Evolutionary conservation across 2,797 vertebrate species (phyloP).

Genomic region (Lindbergichthys nudifrons): DNA sequence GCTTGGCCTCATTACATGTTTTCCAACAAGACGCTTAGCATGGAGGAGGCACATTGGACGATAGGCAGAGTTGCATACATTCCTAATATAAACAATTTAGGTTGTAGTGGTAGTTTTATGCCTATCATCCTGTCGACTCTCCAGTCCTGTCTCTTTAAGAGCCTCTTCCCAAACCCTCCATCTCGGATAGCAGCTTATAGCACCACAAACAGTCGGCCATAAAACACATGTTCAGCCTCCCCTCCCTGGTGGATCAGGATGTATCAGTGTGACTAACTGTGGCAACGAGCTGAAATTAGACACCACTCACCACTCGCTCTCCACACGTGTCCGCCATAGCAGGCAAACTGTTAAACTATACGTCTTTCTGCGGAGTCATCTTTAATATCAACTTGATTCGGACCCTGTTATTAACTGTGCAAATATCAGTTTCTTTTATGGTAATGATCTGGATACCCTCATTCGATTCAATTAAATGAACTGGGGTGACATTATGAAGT

Average conservation of each 20-base stretch:
- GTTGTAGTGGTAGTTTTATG: too few species aligned
- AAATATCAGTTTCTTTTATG: conserved; percentile 62
- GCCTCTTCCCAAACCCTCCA: conserved; percentile 18
- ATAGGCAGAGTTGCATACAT: too few species aligned
- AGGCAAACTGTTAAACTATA: conserved; percentile 17
- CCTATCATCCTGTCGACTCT: too few species aligned
- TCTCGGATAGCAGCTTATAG: conserved; percentile 61
- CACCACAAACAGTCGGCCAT: conserved; percentile 69
- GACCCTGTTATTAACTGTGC: conserved; percentile 42
- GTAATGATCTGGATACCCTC: conserved; percentile 50
- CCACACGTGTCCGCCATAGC: conserved; percentile 30
- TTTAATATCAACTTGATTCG: conserved; percentile 23
- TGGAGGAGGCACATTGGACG: too few species aligned
- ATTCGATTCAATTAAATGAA: conserved; percentile 57
- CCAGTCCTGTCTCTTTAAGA: neutral
- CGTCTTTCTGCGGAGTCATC: conserved; percentile 31
- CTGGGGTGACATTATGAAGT: conserved; percentile 57
- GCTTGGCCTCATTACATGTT: too few species aligned
- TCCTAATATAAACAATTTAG: too few species aligned
- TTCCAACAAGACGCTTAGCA: too few species aligned
- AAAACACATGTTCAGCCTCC: conserved; percentile 73
- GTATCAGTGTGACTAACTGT: conserved; percentile 70
- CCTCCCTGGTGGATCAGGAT: conserved; percentile 63
- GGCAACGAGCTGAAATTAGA: conserved; percentile 65
- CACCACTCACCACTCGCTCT: conserved; percentile 53